Evolutionary conservation across 1,140 invertebrate species (phyloP).

Genomic region (Drosophila kanapiae): DNA sequence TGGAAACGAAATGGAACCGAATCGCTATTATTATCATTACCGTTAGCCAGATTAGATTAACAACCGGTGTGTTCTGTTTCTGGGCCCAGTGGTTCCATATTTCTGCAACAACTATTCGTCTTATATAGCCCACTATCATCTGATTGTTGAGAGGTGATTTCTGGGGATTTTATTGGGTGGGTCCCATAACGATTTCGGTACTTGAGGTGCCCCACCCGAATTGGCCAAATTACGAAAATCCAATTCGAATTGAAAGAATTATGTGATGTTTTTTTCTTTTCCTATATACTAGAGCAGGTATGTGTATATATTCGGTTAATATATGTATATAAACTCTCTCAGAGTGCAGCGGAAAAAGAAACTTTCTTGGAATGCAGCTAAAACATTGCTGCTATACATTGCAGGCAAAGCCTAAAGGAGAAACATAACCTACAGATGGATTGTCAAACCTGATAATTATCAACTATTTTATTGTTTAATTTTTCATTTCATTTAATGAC

Average conservation of each 20-base stretch:
- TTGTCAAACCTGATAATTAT: too few species aligned
- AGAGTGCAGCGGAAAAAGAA: too few species aligned
- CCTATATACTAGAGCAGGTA: too few species aligned
- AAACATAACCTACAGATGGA: too few species aligned
- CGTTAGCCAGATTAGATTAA: slow-evolving; percentile 49
- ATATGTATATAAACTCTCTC: too few species aligned
- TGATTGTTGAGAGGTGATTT: slow-evolving; percentile 2
- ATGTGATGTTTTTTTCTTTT: neutral
- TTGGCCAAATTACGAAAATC: too few species aligned
- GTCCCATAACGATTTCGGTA: neutral
- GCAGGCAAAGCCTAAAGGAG: too few species aligned
- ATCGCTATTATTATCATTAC: slow-evolving; percentile 34
- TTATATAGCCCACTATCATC: slow-evolving; percentile 12
- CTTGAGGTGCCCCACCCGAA: neutral
- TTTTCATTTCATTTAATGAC: too few species aligned
- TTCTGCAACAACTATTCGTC: slow-evolving; percentile 2
- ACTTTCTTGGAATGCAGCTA: too few species aligned
- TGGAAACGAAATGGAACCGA: slow-evolving; percentile 19
- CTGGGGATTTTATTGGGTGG: neutral
- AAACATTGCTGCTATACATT: too few species aligned
- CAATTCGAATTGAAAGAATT: neutral
- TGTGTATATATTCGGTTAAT: too few species aligned
- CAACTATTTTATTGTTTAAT: too few species aligned
- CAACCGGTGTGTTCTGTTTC: slow-evolving; percentile 9
- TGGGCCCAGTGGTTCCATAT: slow-evolving; percentile 4